These are phyloP conservation scores for Drosophila rubida DNA, from an alignment of 2,888 invertebrate genomes.

Conservation along the genomic window DNA sequence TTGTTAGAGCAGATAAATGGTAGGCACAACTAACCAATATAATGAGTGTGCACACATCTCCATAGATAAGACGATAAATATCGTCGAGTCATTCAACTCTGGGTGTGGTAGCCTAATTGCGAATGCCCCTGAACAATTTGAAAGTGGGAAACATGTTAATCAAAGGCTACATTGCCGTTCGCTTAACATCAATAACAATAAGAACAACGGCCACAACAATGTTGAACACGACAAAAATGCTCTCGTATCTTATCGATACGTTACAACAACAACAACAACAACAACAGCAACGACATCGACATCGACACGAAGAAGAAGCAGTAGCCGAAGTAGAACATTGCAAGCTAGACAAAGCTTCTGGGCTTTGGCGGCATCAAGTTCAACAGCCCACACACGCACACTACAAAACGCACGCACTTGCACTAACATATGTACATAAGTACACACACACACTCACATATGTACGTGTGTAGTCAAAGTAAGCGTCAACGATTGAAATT, in stretches of 20 bases:
- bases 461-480: too few relatives aligned
- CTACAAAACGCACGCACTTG: constrained; percentile 1
- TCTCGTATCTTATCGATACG: constrained; percentile 30
- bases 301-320: not conserved
- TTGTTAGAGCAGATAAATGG: constrained; percentile 1
- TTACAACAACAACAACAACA: constrained; percentile 15
- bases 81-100: constrained; percentile 22
- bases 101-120: constrained; percentile 1
- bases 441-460: too few relatives aligned
- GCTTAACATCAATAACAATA: constrained; percentile 21
- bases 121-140: constrained; percentile 9
- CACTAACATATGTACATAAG: not conserved
- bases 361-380: constrained; percentile 43
- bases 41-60: constrained; percentile 13
- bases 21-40: constrained; percentile 1
- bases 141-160: constrained; percentile 21
- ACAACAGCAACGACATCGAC: constrained; percentile 3
- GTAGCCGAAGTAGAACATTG: not conserved
- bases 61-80: constrained; percentile 25
- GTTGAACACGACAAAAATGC: constrained; percentile 3
- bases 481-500: constrained; percentile 35
- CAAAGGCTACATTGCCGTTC: constrained; percentile 11
- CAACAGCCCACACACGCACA: constrained; percentile 33
- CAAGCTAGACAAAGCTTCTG: constrained; percentile 23
- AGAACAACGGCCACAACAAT: constrained; percentile 4